Evolutionary conservation across 2,113 vertebrate genomes (phyloP).

Genomic region (Xenopus laevis): DNA sequence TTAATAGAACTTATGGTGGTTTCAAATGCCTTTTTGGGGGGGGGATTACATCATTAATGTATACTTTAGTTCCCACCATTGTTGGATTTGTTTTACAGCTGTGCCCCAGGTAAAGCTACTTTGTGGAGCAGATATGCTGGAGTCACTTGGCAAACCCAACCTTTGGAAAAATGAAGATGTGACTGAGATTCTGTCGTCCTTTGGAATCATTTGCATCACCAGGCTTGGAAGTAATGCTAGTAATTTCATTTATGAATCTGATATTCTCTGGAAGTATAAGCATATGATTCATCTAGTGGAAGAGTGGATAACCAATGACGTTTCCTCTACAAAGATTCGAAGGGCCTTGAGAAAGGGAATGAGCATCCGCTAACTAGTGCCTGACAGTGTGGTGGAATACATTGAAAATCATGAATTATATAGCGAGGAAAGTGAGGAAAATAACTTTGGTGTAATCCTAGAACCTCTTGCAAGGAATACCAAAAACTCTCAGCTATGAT

Average conservation of each 20-base stretch:
- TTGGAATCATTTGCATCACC: slow-evolving; percentile 81
- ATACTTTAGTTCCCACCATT: no score
- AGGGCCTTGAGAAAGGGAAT: slow-evolving; percentile 75
- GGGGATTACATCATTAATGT: no score
- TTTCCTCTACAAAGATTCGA: slow-evolving; percentile 88
- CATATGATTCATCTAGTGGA: slow-evolving; percentile 81
- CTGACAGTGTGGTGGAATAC: slow-evolving; percentile 71
- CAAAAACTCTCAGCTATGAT: neutral
- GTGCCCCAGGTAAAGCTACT: slow-evolving; percentile 77
- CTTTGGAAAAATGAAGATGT: slow-evolving; percentile 91
- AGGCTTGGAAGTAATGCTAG: slow-evolving; percentile 66
- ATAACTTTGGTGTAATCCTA: slow-evolving; percentile 65
- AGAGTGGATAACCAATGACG: slow-evolving; percentile 89
- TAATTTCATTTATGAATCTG: slow-evolving; percentile 85
- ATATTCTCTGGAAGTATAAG: slow-evolving; percentile 77
- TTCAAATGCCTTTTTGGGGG: no score
- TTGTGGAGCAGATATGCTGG: slow-evolving; percentile 86
- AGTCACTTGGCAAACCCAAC: slow-evolving; percentile 82
- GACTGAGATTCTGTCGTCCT: slow-evolving; percentile 70
- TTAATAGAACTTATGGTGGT: no score
- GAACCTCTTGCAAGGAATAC: slow-evolving; percentile 73
- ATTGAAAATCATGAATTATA: slow-evolving; percentile 73
- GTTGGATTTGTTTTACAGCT: slow-evolving; percentile 53
- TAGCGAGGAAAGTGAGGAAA: slow-evolving; percentile 75
- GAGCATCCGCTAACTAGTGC: slow-evolving; percentile 85